Base-by-base conservation (phyloP, 2,113 vertebrate genomes). In the Mus spicilegus region DNA sequence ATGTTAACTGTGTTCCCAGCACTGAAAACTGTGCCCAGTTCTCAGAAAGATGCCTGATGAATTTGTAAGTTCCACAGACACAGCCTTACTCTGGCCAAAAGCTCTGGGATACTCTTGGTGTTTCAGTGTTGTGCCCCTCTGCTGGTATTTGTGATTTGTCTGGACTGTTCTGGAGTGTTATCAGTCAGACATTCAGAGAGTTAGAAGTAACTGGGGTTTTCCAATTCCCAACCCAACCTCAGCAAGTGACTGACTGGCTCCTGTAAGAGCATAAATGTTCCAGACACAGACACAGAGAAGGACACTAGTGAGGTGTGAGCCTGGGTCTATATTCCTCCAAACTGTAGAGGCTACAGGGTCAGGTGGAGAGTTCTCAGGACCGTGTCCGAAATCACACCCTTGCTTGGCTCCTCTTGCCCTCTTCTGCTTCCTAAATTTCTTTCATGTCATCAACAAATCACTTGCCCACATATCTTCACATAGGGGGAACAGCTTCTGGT, bases 1-100 rank as follows among this genome's bases (percentile, higher is more conserved):
- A 56, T 69, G 13, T 30, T 26, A 46, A 77, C 1, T 54, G 20
- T 89, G 36, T 82, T 24, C 51, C 51, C 72, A 69, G n/a, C 14
- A 17, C 39, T 3, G 24, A 67, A 39, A 30, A 46, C 33, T 49
- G 36, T 22, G 33, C 11, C 10, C 0, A 2, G 65, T 51, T 33
- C 12, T 63, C 69, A 89, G 16, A 13, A 65, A 20, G n/a, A 51
- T 6, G 0, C 26, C n/a, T 54, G 5, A 11, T 76, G 65, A 56
- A 9, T 28, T 16, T 33, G 14, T 11, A 4, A 92, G 42, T 10
- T 19, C 72, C 0, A 8, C 8, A 1, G 2, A 30, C 3, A 13
- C 1, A 65, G 39, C 30, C 33, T 1, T 14, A 14, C 65, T 51
- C 39, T 69, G 61, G 16, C 16, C 61, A 88, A 3, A 36, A 33